Evolutionary conservation across 1,140 invertebrate species (phyloP), one percentile per base, ranked within the genome.

Genomic region (Conus betulinus): DNA sequence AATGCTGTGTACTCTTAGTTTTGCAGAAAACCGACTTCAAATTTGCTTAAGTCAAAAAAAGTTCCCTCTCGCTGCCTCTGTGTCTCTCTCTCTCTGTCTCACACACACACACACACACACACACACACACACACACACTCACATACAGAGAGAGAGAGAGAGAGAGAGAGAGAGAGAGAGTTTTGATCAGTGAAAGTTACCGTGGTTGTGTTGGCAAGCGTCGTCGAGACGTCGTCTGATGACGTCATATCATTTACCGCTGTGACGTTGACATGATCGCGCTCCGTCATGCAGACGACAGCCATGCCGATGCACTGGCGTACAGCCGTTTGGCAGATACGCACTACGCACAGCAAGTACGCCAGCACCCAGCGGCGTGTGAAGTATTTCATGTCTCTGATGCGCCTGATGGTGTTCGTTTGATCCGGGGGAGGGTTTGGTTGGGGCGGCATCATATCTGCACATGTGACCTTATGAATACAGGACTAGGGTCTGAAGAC

Each of bases 261-360:
- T 17, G 53, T 60, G 74, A 84, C 76, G 79, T 87, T 57, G 5
- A 10, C 83, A 8, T 74, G 25, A 20, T n/a, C 20, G 57, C 84
- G 82, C 13, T 84, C 67, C 3, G 79, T 78, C 89, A 92, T 92
- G 63, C 91, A 92, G 17, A 92, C 89, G 55, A 92, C 52, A 0
- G 90, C 88, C 67, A 92, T 89, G 23, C 91, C 90, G 52, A 92
- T 91, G 84, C 87, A 90, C 81, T 92, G 90, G 67, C 91, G 85
- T 39, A 90, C 83, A 3, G 89, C 85, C 25, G 90, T 89, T 27
- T 92, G 91, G 15, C 88, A 67, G 20, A 91, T 74, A 10, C 90
- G 63, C n/a, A 88, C 85, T 8, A 88, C 25, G 20, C 88, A 83
- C 3, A 89, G 53, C 51, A 91, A 27, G 60, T 87, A 91, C 13